Base-by-base conservation (phyloP, 2,797 vertebrate genomes). In the Melanotaenia nigrans region DNA sequence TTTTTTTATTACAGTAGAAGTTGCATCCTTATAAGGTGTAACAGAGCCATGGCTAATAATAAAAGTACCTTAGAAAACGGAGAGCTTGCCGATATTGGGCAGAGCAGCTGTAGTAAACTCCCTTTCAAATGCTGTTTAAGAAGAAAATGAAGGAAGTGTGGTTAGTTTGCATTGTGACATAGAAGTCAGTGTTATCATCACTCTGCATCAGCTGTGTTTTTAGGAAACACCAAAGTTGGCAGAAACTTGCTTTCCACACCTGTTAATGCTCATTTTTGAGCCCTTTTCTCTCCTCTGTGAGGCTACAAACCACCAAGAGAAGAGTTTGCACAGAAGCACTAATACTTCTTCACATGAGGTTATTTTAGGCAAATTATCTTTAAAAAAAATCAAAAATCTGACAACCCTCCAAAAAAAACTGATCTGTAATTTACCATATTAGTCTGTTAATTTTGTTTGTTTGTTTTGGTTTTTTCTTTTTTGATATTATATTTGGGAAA, bases 11-110 rank as follows among this genome's bases (percentile, higher is more conserved):
- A 24, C 22, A 1, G 25, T 11, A 38, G 70, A 49, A 59, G 69
- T 20, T 56, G 10, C 49, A 0, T 83, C 84, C 84, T 89, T 87
- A 87, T 83, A 83, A 83, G 87, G 85, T 81, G 57, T 47, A 70
- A 22, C 60, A 32, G 47, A 70, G 59, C 79, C 68, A 24, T 66
- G 62, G 53, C 65, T 61, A 61, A 73, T 81, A 66, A 57, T 12
- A 0, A 72, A 69, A 78, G 73, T 47, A 24, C 75, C 68, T 65
- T 75, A 75, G 68, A 85, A 81, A 74, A 36, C 54, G 1, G 42
- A 55, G 58, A 67, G 63, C 68, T 38, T 65, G 62, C 73, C 63
- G 0, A 53, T 49, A 25, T 77, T 49, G 18, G 16, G 51, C 65
- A 47, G 63, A 24, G 32, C 63, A 76, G 74, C 75, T 59, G 64